Base-by-base conservation (phyloP, 2,797 vertebrate genomes). In the Varecia variegata region DNA sequence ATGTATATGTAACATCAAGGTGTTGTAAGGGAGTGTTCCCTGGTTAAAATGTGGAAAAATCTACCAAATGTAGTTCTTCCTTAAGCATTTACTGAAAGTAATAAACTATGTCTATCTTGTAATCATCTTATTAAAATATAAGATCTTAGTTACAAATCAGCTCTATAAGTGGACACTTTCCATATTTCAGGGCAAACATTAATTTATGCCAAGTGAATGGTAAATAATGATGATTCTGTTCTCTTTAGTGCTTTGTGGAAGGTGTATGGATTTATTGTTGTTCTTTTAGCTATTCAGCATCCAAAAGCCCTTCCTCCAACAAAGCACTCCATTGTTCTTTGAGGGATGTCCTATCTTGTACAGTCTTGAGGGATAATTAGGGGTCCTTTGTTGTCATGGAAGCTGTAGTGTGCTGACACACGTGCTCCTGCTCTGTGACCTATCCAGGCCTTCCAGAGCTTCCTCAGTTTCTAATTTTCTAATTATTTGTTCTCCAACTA, bases 131-230 rank as follows among this genome's bases (percentile, higher is more conserved):
- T 11, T 70, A 32, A 85, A 67, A 14, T 52, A 62, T 0, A 50
- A 67, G 54, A 71, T 90, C 40, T 95, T 88, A 93, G 90, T 84
- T 95, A 84, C 35, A 84, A 87, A 43, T 83, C 7, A 89, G 27
- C 32, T 38, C 21, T 54, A 14, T 32, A 73, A 70, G 32, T 45
- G 27, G n/a, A 67, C 65, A 32, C 32, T 74, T 67, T 56, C 2
- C 30, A 18, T 35, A 76, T 47, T 65, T 21, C 14, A 91, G 54
- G 15, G 18, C 4, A n/a, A 17, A 17, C 13, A 25, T 73, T 88
- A 79, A 91, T 93, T 90, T 65, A 58, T 32, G 20, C 45, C 82
- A 91, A 93, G 10, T 30, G 40, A 70, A 32, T 68, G 9, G 14
- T 85, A 43, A 94, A 32, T 60, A 52, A 27, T 83, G 77, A 80